phyloP scores from a whole-genome alignment of 2,888 invertebrate species.

The Xiphydria camelus region DNA sequence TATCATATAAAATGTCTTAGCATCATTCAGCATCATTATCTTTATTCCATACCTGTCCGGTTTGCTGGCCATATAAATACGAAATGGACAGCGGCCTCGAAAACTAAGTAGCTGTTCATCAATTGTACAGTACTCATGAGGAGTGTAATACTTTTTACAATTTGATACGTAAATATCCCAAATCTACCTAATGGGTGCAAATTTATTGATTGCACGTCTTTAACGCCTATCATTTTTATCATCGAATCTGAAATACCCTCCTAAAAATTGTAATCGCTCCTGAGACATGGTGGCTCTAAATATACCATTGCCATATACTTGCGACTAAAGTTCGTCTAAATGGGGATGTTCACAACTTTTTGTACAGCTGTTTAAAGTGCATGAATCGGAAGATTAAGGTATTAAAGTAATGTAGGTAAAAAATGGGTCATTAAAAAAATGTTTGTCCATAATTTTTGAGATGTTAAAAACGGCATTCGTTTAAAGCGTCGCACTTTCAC shows the following conservation, averaged over 20 bases:
- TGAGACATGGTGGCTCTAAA: conserved; percentile 8
- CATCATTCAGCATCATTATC: conserved; percentile 10
- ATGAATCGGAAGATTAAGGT: too few species aligned
- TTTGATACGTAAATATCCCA: conserved; percentile 20
- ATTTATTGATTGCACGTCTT: conserved; percentile 12
- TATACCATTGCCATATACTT: too few species aligned
- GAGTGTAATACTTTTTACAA: conserved; percentile 16
- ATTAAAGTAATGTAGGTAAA: too few species aligned
- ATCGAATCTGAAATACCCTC: conserved; percentile 19
- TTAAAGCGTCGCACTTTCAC: too few species aligned
- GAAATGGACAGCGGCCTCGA: conserved; percentile 6
- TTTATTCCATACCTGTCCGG: conserved; percentile 10
- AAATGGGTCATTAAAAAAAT: too few species aligned
- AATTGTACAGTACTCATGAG: conserved; percentile 11
- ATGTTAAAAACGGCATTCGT: too few species aligned
- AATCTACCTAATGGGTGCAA: conserved; percentile 19
- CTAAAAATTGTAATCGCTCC: conserved; percentile 10
- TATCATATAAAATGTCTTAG: conserved; percentile 12
- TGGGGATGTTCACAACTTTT: too few species aligned
- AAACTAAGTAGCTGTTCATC: conserved; percentile 13
- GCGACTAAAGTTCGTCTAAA: too few species aligned
- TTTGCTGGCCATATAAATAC: conserved; percentile 5
- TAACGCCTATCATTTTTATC: conserved; percentile 7
- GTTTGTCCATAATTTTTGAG: too few species aligned
- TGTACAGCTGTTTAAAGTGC: too few species aligned